phyloP scores from a whole-genome alignment of 2,888 invertebrate genomes.

The Drosophila aldrichi region DNA sequence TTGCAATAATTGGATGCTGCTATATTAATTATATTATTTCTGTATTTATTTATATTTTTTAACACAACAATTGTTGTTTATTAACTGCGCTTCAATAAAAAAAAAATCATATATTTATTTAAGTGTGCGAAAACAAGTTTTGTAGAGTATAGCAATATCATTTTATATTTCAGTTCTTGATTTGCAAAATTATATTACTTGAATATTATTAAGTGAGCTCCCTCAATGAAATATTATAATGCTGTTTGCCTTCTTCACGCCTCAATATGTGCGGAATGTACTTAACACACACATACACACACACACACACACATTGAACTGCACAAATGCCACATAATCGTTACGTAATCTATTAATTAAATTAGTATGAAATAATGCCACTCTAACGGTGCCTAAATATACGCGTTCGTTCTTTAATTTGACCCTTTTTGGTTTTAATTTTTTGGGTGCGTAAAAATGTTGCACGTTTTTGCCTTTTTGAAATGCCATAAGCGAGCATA shows the following conservation, averaged over 20 bases:
- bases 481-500: constrained; percentile 35
- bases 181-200: neutral
- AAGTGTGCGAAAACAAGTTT: neutral
- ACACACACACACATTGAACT: constrained; percentile 14
- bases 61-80: neutral
- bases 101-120: neutral
- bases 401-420: constrained; percentile 31
- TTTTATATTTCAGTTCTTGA: neutral
- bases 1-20: no score
- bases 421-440: constrained; percentile 30
- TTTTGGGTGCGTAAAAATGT: constrained; percentile 8
- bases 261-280: neutral
- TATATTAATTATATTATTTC: neutral
- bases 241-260: neutral
- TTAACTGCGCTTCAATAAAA: neutral
- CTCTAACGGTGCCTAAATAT: constrained; percentile 27
- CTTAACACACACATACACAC: constrained; percentile 11
- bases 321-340: constrained; percentile 56
- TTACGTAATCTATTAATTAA: constrained; percentile 56
- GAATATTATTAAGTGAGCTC: neutral
- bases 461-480: constrained; percentile 15
- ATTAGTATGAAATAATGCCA: constrained; percentile 49
- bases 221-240: constrained; percentile 1
- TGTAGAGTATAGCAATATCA: neutral
- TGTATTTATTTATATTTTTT: neutral